phyloP scores from a whole-genome alignment of 2,888 invertebrate genomes.

The Dasysyrphus albostriatus region DNA sequence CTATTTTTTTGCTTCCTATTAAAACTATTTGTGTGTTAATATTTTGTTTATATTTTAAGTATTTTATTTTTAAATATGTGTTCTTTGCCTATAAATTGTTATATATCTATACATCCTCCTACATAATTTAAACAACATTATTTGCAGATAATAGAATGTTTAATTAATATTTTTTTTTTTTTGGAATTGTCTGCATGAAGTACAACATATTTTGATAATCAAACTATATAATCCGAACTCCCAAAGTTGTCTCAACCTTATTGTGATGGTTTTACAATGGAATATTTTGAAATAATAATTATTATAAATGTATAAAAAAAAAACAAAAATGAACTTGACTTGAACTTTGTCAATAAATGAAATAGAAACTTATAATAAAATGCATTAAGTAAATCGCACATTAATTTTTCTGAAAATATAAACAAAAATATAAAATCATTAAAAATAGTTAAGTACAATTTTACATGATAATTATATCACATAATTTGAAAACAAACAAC shows the following conservation, averaged over 20 bases:
- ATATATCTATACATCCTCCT: background rate
- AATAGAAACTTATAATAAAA: slow-evolving; percentile 3
- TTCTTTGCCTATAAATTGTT: background rate
- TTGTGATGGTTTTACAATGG: slow-evolving; percentile 25
- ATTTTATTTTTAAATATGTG: background rate
- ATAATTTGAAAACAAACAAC: slow-evolving; percentile 26
- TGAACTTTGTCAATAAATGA: background rate
- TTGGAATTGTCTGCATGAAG: background rate
- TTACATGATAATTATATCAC: slow-evolving; percentile 58
- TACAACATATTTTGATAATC: slow-evolving; percentile 19
- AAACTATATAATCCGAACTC: slow-evolving; percentile 12
- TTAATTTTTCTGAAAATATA: slow-evolving; percentile 11
- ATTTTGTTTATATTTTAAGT: background rate
- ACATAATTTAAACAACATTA: background rate
- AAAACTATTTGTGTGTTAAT: background rate
- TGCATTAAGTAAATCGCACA: slow-evolving; percentile 39
- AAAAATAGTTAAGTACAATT: slow-evolving; percentile 68
- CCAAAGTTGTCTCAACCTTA: slow-evolving; percentile 30
- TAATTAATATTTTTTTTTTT: background rate
- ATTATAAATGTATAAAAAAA: background rate
- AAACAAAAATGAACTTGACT: slow-evolving; percentile 8
- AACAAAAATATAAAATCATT: slow-evolving; percentile 38
- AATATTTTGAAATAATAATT: slow-evolving; percentile 2
- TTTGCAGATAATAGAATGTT: background rate
- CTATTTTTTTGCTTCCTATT: slow-evolving; percentile 4